These are phyloP conservation scores for Microcebus lehilahytsara DNA, from an alignment of 2,113 vertebrate species.

Conservation along the genomic window DNA sequence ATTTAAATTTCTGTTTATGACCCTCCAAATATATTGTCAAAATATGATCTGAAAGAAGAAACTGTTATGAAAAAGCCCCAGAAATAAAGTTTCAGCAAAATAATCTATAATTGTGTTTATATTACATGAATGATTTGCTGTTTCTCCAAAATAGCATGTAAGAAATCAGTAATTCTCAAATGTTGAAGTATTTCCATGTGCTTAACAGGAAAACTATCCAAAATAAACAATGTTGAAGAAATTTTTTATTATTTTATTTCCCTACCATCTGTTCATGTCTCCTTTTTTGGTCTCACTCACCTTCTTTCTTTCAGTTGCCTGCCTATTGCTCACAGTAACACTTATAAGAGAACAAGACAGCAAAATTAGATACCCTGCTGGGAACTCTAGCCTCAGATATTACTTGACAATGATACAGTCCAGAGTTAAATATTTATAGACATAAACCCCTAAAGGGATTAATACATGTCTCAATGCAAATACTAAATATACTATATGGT, in stretches of 20 bases:
- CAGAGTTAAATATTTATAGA: conserved; percentile 40
- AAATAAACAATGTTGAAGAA: conserved; percentile 83
- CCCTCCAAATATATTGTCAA: conserved; percentile 54
- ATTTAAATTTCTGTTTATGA: conserved; percentile 31
- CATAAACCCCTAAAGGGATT: conserved; percentile 14
- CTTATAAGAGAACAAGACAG: conserved; percentile 68
- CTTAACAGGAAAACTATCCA: conserved; percentile 81
- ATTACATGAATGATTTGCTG: conserved; percentile 82
- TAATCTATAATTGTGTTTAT: conserved; percentile 82
- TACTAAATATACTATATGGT: background rate
- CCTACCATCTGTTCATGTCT: conserved; percentile 76
- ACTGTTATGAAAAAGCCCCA: conserved; percentile 65
- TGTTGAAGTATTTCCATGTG: conserved; percentile 87
- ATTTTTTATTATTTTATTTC: conserved; percentile 80
- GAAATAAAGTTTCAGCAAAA: conserved; percentile 75
- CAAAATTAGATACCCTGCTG: conserved; percentile 47
- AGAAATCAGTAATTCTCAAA: conserved; percentile 83
- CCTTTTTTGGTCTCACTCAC: conserved; percentile 70
- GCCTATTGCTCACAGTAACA: conserved; percentile 78
- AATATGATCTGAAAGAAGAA: conserved; percentile 65
- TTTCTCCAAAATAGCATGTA: conserved; percentile 82
- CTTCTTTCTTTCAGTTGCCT: conserved; percentile 78
- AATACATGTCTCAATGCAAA: conserved; percentile 25
- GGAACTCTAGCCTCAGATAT: background rate
- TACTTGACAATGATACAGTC: background rate